Evolutionary conservation across 2,113 vertebrate genomes (phyloP).

Genomic region (Chroicocephalus ridibundus): DNA sequence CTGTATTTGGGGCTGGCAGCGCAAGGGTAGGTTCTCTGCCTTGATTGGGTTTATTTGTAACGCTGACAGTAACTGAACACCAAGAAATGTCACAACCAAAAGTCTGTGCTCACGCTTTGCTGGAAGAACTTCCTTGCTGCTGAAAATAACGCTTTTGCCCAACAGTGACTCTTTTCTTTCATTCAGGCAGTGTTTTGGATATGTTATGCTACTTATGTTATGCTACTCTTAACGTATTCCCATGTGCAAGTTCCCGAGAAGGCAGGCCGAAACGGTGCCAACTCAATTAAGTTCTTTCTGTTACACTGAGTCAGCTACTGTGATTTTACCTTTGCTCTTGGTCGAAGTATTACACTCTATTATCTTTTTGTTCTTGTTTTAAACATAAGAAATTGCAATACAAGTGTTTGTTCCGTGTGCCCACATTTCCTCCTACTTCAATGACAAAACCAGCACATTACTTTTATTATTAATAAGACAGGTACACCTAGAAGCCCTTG

Average conservation of each 20-base stretch:
- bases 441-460: neutral
- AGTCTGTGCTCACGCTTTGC: neutral
- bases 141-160: neutral
- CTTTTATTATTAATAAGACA: neutral
- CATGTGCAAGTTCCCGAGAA: neutral
- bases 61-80: neutral
- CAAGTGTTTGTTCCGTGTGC: neutral
- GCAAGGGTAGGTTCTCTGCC: neutral
- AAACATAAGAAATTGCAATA: neutral
- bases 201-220: neutral
- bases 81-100: neutral
- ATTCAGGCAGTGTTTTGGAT: neutral
- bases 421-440: conserved; percentile 12
- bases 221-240: neutral
- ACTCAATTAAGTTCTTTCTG: conserved; percentile 1
- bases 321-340: conserved; percentile 54
- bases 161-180: neutral
- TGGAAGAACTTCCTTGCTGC: neutral
- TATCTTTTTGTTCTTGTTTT: conserved; percentile 21
- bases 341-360: conserved; percentile 8
- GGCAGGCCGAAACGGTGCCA: neutral
- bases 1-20: neutral
- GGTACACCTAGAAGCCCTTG: neutral
- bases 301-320: conserved; percentile 41
- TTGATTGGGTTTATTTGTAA: neutral